Evolutionary conservation across 2,888 invertebrate species (phyloP).

Genomic region (Platycnemis pennipes): DNA sequence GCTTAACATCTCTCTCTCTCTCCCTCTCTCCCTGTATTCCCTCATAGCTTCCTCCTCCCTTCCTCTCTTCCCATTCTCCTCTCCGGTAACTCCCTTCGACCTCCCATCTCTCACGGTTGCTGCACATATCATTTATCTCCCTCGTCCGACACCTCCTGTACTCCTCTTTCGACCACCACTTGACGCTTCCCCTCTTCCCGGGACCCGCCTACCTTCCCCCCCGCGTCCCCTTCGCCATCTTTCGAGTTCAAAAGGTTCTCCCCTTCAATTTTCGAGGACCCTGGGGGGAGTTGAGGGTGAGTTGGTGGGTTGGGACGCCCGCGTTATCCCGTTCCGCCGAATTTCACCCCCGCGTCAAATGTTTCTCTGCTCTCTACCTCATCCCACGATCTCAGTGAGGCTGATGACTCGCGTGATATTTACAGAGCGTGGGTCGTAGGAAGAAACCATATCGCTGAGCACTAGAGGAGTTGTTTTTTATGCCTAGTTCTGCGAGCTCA

Average conservation of each 20-base stretch:
- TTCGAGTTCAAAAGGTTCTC: background rate
- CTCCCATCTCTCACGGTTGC: too few species aligned
- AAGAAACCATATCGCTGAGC: too few species aligned
- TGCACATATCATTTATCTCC: conserved; percentile 2
- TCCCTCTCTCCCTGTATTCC: background rate
- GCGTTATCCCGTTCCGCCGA: background rate
- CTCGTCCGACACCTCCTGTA: background rate
- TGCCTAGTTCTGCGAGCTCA: too few species aligned
- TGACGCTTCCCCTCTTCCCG: background rate
- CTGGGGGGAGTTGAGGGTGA: too few species aligned
- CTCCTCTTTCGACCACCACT: background rate
- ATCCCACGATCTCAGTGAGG: too few species aligned
- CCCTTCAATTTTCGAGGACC: too few species aligned
- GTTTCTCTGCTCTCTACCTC: too few species aligned
- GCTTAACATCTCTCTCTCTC: conserved; percentile 20
- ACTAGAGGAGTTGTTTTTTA: too few species aligned
- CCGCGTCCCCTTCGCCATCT: background rate
- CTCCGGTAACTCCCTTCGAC: too few species aligned
- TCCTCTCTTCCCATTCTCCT: conserved; percentile 19
- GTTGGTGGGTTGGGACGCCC: too few species aligned
- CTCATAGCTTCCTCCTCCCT: background rate
- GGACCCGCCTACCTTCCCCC: background rate
- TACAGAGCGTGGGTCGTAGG: too few species aligned
- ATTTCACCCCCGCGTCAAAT: background rate
- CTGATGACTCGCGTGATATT: too few species aligned